Percentiles rank a stretch among this genome's conserved stretches.
These are phyloP conservation scores for Hypanus sabinus DNA, from an alignment of 2,113 vertebrate species.

Conservation along the genomic window DNA sequence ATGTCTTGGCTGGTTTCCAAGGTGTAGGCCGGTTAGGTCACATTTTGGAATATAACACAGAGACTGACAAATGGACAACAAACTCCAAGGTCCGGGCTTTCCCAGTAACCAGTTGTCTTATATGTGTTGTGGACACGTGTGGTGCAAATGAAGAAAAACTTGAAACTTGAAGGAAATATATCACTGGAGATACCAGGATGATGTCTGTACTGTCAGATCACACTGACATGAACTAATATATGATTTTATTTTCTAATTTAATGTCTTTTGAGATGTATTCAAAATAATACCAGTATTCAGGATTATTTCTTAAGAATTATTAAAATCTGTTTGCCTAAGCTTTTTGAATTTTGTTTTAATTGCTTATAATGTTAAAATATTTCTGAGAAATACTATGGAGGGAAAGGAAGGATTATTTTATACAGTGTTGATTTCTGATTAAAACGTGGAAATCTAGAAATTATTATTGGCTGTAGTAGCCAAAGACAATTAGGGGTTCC, in stretches of 20 bases:
- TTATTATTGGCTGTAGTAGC: background rate
- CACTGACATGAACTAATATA: slow-evolving; percentile 12
- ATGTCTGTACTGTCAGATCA: background rate
- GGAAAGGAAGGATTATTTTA: background rate
- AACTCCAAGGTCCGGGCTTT: slow-evolving; percentile 91
- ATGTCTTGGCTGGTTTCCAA: slow-evolving; percentile 91
- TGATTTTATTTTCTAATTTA: background rate
- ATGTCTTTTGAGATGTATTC: background rate
- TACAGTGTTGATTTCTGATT: background rate
- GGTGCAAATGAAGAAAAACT: slow-evolving; percentile 87
- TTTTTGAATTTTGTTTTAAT: background rate
- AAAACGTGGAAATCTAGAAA: background rate
- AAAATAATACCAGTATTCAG: background rate
- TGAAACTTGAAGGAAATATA: slow-evolving; percentile 57
- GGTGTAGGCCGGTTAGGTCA: slow-evolving; percentile 89
- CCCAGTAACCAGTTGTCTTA: slow-evolving; percentile 89
- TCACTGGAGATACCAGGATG: background rate
- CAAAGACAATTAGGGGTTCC: background rate
- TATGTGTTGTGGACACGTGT: slow-evolving; percentile 92
- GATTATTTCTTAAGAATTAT: slow-evolving; percentile 20
- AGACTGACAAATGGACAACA: slow-evolving; percentile 86
- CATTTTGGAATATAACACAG: slow-evolving; percentile 86
- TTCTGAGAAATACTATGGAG: background rate
- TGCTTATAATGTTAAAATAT: background rate
- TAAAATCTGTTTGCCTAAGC: background rate